A percentile compares a stretch with the other conserved stretches of the same genome.
phyloP scores from a whole-genome alignment of 1,140 invertebrate genomes.

The Thalassaphorura encarpata region DNA sequence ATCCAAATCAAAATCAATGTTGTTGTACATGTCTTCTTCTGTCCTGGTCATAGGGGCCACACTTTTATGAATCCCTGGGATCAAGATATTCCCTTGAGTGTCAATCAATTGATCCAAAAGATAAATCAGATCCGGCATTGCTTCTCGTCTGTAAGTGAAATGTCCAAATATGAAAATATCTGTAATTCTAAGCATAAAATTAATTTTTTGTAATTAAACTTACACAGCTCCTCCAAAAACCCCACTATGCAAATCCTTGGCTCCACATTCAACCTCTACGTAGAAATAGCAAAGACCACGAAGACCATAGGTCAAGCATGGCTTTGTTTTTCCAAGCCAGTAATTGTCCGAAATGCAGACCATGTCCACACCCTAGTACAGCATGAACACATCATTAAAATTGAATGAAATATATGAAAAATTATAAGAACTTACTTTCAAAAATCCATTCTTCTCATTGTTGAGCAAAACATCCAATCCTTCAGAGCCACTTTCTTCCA shows the following conservation, averaged over 20 bases:
- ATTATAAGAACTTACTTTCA: conserved; percentile 42
- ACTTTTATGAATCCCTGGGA: conserved; percentile 68
- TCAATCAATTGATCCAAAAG: conserved; percentile 73
- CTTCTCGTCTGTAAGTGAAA: conserved; percentile 53
- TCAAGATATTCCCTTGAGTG: conserved; percentile 67
- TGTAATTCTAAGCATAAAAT: neutral
- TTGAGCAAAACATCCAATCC: conserved; percentile 81
- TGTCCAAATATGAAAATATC: neutral
- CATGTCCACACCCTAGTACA: conserved; percentile 62
- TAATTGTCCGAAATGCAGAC: conserved; percentile 99
- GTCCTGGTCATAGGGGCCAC: conserved; percentile 60
- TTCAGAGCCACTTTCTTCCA: conserved; percentile 96
- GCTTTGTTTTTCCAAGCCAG: conserved; percentile 92
- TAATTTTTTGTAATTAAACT: conserved; percentile 33
- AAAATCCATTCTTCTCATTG: conserved; percentile 62
- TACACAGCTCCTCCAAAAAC: conserved; percentile 82
- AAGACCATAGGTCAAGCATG: conserved; percentile 94
- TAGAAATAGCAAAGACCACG: conserved; percentile 88
- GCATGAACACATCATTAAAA: conserved; percentile 29
- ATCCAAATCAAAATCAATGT: conserved; percentile 80
- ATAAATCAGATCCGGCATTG: conserved; percentile 78
- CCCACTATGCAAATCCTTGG: conserved; percentile 91
- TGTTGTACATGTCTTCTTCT: conserved; percentile 68
- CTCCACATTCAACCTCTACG: conserved; percentile 76
- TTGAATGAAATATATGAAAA: neutral